Percentiles rank a stretch among this genome's conserved stretches.
Evolutionary conservation across 2,888 invertebrate genomes (phyloP).

Genomic region (Diaperis boleti): DNA sequence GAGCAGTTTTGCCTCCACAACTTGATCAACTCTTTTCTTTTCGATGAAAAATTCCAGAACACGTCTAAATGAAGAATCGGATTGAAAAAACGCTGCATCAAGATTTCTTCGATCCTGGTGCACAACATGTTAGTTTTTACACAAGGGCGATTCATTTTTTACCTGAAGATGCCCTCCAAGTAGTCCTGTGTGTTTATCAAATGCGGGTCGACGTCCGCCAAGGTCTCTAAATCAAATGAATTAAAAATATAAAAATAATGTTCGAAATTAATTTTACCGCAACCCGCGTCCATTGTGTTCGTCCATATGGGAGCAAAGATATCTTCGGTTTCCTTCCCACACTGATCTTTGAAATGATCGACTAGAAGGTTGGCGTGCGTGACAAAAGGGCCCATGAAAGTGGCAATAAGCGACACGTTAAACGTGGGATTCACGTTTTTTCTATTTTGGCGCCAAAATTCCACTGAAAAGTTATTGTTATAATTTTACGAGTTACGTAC

Average conservation of each 20-base stretch:
- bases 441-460: conserved; percentile 2
- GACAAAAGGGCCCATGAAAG: conserved; percentile 2
- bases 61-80: conserved; percentile 9
- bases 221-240: conserved; percentile 5
- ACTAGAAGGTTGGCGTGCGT: conserved; percentile 2
- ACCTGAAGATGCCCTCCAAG: background rate
- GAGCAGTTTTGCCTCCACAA: conserved; percentile 16
- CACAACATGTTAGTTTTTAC: background rate
- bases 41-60: conserved; percentile 7
- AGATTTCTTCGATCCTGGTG: conserved; percentile 16
- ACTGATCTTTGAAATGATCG: background rate
- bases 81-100: conserved; percentile 12
- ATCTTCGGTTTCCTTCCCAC: background rate
- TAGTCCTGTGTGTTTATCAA: background rate
- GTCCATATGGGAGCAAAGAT: conserved; percentile 7
- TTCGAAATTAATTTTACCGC: conserved; percentile 4
- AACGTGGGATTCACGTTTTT: conserved; percentile 16
- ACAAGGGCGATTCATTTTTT: background rate
- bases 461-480: conserved; percentile 9
- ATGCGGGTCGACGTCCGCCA: conserved; percentile 6
- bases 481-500: no score
- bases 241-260: background rate
- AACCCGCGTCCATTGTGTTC: conserved; percentile 10
- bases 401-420: conserved; percentile 2
- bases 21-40: background rate